Evolutionary conservation across 2,797 vertebrate genomes (phyloP), one percentile per base, ranked within the genome.

Genomic region (Alfaro cultratus): DNA sequence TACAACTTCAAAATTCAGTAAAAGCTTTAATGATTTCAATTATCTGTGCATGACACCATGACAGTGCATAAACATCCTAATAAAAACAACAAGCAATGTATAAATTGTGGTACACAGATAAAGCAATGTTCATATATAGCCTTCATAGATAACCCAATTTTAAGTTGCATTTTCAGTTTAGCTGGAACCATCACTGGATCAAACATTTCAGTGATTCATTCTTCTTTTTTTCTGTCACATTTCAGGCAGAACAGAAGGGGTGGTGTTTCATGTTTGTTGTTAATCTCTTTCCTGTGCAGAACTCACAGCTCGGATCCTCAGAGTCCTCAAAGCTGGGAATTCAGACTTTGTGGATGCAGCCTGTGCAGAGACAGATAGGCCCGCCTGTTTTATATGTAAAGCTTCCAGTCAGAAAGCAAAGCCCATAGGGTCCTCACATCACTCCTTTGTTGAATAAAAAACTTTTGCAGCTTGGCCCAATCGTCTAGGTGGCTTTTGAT

Each of bases 351-450:
- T 87, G 90, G 88, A 88, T 76, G 55, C 90, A 91, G 93, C 88
- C 94, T 95, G 95, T 86, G 88, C 87, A 80, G 85, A 92, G 92
- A 91, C 92, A 94, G 94, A 96, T 95, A 95, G 89, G 91, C 93
- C 85, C 49, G 90, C 87, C 91, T 95, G 89, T 93, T 95, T 95
- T 95, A 95, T 93, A 94, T 95, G 93, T 95, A 94, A 94, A 95
- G 92, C 93, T 94, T 93, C 86, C 83, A 89, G 90, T 87, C 90
- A 91, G 88, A 94, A 94, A 92, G 89, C 90, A 89, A 77, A 79
- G 89, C 92, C 93, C 85, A 75, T 86, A 76, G 93, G 93, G 94
- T 87, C 84, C 93, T 86, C 55, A 55, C 84, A 89, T 85, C 88
- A 86, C 88, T 83, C 84, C 91, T 93, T 94, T 94, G 93, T 95